A percentile compares a stretch with the other conserved stretches of the same genome.
phyloP scores from a whole-genome alignment of 1,140 invertebrate genomes.

The Platyscapa corneri region DNA sequence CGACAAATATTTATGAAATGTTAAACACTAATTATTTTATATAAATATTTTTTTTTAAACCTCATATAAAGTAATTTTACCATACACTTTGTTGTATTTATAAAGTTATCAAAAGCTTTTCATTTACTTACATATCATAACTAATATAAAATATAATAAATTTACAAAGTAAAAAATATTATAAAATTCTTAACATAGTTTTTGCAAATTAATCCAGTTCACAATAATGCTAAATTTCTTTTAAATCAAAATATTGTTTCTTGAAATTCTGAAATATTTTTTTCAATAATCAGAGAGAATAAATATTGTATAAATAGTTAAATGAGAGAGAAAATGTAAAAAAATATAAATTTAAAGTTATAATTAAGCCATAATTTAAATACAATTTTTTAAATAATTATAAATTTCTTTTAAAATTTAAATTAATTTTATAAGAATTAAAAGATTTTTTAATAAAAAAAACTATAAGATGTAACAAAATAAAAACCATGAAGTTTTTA shows the following conservation, averaged over 20 bases:
- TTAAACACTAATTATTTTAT: background rate
- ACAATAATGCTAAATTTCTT: background rate
- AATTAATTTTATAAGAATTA: background rate
- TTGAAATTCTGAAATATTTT: background rate
- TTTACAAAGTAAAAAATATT: background rate
- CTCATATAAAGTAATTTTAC: conserved; percentile 31
- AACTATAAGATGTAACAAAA: too few species aligned
- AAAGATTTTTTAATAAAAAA: too few species aligned
- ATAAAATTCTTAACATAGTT: background rate
- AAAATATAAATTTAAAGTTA: background rate
- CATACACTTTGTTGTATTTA: conserved; percentile 31
- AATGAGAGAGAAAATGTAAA: background rate
- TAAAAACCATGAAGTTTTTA: too few species aligned
- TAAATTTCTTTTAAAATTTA: background rate
- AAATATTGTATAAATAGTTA: background rate
- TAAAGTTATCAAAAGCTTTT: background rate
- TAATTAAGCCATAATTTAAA: background rate
- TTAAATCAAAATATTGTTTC: background rate
- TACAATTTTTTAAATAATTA: background rate
- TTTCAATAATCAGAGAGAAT: background rate
- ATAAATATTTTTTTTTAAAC: background rate
- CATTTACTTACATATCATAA: background rate
- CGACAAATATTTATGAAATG: background rate
- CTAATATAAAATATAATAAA: background rate
- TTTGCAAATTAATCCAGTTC: background rate